Evolutionary conservation across 2,797 vertebrate species (phyloP).

Genomic region (Numenius phaeopus): DNA sequence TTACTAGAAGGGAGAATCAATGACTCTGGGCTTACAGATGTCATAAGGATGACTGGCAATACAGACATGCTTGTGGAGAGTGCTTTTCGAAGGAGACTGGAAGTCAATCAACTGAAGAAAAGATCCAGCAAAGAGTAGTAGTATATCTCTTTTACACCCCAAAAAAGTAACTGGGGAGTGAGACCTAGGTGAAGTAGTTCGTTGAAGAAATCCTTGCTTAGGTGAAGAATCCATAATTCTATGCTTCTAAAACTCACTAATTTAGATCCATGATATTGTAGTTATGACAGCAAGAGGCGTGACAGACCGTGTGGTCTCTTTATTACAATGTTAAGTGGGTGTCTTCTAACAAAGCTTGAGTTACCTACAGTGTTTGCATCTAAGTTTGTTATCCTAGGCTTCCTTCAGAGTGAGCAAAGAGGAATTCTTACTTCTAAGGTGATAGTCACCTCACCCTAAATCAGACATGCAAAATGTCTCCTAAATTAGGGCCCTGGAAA

Average conservation of each 20-base stretch:
- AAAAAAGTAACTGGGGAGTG: background rate
- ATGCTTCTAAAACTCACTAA: background rate
- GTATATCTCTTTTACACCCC: background rate
- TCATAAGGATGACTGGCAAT: background rate
- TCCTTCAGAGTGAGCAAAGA: background rate
- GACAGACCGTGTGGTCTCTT: background rate
- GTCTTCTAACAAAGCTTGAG: background rate
- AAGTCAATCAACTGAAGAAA: background rate
- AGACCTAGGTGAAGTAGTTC: background rate
- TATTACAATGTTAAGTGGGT: background rate
- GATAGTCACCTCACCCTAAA: background rate
- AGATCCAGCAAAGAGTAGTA: background rate
- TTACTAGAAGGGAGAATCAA: background rate
- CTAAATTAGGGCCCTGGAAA: background rate
- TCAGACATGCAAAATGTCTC: background rate
- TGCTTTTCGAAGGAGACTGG: background rate
- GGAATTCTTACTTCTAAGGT: background rate
- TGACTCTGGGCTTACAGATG: background rate
- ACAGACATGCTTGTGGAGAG: background rate
- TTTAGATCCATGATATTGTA: background rate
- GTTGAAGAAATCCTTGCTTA: background rate
- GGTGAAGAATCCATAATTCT: background rate
- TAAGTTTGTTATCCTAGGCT: background rate
- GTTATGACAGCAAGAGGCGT: background rate
- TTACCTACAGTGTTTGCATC: background rate